Percentiles rank a stretch among this genome's conserved stretches.
Evolutionary conservation across 1,140 invertebrate genomes (phyloP).

Genomic region (Nilaparvata lugens): DNA sequence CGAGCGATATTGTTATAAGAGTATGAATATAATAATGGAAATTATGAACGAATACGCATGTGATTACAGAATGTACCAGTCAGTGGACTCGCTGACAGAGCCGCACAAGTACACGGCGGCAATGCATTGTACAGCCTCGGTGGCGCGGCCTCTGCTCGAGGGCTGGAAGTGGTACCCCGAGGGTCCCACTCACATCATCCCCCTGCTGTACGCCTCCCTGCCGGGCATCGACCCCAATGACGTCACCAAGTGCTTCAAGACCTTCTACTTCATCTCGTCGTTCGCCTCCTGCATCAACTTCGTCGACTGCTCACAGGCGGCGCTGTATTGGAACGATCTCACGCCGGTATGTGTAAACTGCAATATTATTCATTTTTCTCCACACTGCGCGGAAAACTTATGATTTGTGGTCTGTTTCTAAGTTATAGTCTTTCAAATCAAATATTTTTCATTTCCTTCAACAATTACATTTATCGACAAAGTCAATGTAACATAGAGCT

Average conservation of each 20-base stretch:
- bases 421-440: no score
- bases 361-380: no score
- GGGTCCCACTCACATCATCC: constrained; percentile 70
- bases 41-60: neutral
- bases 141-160: constrained; percentile 57
- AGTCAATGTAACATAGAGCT: no score
- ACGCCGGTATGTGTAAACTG: constrained; percentile 48
- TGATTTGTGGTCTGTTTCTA: no score
- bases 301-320: constrained; percentile 71
- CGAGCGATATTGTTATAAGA: no score
- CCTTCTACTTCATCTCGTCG: constrained; percentile 62
- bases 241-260: constrained; percentile 68
- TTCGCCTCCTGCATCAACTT: constrained; percentile 69
- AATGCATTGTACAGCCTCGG: constrained; percentile 64
- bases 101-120: constrained; percentile 73
- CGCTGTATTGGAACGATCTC: constrained; percentile 52
- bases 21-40: no score
- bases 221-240: constrained; percentile 91
- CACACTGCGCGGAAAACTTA: no score
- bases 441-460: no score
- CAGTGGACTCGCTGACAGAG: constrained; percentile 77
- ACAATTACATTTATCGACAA: no score
- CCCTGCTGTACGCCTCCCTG: constrained; percentile 64
- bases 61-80: constrained; percentile 49
- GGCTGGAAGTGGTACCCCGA: constrained; percentile 57